Base-by-base conservation (phyloP, 1,140 invertebrate species). In the Vanessa atalanta region DNA sequence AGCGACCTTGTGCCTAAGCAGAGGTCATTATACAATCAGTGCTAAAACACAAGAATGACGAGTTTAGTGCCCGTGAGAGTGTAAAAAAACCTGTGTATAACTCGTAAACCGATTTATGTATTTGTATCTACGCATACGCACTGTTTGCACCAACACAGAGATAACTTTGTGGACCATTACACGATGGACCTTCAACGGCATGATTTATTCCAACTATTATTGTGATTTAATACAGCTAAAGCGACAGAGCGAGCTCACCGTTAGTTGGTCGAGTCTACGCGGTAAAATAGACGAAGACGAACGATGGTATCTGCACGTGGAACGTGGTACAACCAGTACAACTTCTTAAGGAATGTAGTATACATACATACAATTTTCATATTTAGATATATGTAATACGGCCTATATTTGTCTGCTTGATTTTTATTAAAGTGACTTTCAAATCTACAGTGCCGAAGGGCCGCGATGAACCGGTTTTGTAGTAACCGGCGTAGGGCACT, bases 261-360 rank as follows among this genome's bases (percentile, higher is more conserved):
- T 57, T 69, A 65, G 63, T 31, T 79, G 71, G 75, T 76, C 55
- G 63, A 47, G 57, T 20, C 15, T 75, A 77, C 73, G 65, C 74
- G 82, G 79, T 80, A 84, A 83, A 88, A 89, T 87, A 86, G 88
- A 90, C 81, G 87, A 88, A 86, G 87, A 88, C 79, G 86, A 83
- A 87, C 83, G 80, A 84, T 83, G 72, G 70, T 86, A 84, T 84
- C 84, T 85, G 83, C 86, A 88, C 85, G 87, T 88, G 87, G 84
- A 85, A 77, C 81, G 74, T 74, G 73, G 77, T 82, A 77, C 79
- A 73, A 60, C 55, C 23, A 12, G 12, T 55, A 43, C 66, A 68
- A 51, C n/a, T 31, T 55, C 8, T 12, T 50, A 51, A 57, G 50
- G 37, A 26, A 77, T 50, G 48, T 51, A 16, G 7, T 9, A 55